These are phyloP conservation scores for Strix aluco DNA, from an alignment of 2,113 vertebrate species.

Conservation along the genomic window DNA sequence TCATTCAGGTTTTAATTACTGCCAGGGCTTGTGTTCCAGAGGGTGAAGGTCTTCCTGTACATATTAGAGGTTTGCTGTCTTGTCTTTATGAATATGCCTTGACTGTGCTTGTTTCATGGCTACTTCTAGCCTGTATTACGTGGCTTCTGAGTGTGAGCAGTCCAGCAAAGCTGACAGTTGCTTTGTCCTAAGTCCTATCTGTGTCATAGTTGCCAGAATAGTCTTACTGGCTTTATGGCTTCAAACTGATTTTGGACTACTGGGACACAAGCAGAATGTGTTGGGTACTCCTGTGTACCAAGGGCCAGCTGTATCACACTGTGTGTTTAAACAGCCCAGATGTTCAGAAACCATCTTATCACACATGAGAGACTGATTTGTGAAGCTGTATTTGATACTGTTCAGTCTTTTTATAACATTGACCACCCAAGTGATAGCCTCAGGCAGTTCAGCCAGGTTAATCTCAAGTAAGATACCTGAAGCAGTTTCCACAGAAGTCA, in stretches of 20 bases:
- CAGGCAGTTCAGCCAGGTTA: background rate
- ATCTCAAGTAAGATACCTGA: background rate
- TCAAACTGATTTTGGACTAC: background rate
- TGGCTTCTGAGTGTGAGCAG: background rate
- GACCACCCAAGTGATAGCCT: background rate
- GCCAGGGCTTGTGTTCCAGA: background rate
- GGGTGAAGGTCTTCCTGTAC: background rate
- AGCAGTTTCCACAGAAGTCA: background rate
- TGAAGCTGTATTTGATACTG: background rate
- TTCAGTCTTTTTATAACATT: background rate
- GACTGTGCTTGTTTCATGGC: background rate
- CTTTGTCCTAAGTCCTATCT: background rate
- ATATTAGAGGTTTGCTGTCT: background rate
- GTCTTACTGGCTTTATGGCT: background rate
- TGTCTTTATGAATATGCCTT: background rate
- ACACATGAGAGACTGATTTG: background rate
- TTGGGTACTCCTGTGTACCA: background rate
- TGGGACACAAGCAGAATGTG: background rate
- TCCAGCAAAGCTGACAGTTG: background rate
- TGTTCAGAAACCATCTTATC: background rate
- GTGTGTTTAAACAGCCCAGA: background rate
- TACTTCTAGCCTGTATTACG: fast-evolving
- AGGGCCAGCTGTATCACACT: background rate
- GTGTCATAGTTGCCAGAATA: background rate
- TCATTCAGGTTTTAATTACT: background rate